Evolutionary conservation across 1,140 invertebrate species (phyloP).

Genomic region (Chironomus striatipennis): DNA sequence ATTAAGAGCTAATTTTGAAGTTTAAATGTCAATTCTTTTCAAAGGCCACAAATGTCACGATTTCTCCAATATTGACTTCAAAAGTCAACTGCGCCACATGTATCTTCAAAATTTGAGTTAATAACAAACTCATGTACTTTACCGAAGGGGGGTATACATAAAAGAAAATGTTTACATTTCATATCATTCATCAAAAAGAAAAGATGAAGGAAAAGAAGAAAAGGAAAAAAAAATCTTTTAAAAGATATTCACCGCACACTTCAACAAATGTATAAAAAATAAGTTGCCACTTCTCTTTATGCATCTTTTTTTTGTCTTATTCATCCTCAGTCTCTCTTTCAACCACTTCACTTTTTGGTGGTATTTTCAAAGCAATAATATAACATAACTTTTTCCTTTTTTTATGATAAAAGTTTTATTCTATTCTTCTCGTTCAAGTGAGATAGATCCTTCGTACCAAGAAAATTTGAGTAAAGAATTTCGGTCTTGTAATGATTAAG

Average conservation of each 20-base stretch:
- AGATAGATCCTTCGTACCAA: background rate
- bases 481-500: too few species aligned
- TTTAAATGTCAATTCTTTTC: too few species aligned
- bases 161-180: constrained; percentile 12
- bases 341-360: background rate
- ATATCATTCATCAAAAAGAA: constrained; percentile 14
- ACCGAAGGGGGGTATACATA: background rate
- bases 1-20: too few species aligned
- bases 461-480: background rate
- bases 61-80: too few species aligned
- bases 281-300: background rate
- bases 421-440: background rate
- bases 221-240: background rate
- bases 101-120: background rate
- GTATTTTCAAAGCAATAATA: background rate
- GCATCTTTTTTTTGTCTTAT: background rate
- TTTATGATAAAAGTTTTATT: constrained; percentile 10
- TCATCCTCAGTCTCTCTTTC: background rate
- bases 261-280: background rate
- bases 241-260: too few species aligned
- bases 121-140: background rate
- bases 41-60: too few species aligned
- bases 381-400: background rate
- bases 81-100: background rate
- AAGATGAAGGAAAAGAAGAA: background rate